Percentiles rank a stretch among this genome's conserved stretches.
Evolutionary conservation across 1,140 invertebrate genomes (phyloP).

Genomic region (Mizuhopecten yessoensis): DNA sequence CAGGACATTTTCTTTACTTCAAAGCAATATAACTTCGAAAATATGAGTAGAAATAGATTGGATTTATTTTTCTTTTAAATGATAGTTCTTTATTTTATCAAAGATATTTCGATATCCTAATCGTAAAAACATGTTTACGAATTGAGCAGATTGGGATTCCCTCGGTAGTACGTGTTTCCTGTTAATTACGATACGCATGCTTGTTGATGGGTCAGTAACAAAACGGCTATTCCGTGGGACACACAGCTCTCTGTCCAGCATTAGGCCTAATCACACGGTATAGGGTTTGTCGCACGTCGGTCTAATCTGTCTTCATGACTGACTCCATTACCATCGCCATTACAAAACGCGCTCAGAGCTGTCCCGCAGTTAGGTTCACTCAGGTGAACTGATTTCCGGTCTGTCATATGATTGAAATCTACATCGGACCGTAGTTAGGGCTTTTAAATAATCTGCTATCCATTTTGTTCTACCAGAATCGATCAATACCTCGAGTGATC

Average conservation of each 20-base stretch:
- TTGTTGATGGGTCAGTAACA: conserved; percentile 22
- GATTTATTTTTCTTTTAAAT: no score
- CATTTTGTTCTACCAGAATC: conserved; percentile 16
- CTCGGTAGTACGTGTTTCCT: neutral
- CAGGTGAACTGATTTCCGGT: conserved; percentile 30
- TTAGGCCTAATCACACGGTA: neutral
- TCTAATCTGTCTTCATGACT: neutral
- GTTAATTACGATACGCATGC: neutral
- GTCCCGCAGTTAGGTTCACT: conserved; percentile 16
- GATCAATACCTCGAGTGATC: neutral
- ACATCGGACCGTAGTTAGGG: conserved; percentile 36
- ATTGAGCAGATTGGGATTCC: neutral
- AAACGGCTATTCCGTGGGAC: neutral
- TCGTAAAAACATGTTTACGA: neutral
- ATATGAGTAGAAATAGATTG: no score
- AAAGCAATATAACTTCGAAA: no score
- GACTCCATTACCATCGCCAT: conserved; percentile 23
- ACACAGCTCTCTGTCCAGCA: conserved; percentile 2
- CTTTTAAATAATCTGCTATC: conserved; percentile 35
- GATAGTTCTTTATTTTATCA: no score
- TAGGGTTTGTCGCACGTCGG: neutral
- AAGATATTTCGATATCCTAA: no score
- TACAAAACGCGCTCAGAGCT: conserved; percentile 1
- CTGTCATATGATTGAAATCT: conserved; percentile 39
- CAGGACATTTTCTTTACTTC: no score